Percentiles rank a stretch among this genome's conserved stretches.
Evolutionary conservation across 2,113 vertebrate species (phyloP).

Genomic region (Petaurus breviceps): DNA sequence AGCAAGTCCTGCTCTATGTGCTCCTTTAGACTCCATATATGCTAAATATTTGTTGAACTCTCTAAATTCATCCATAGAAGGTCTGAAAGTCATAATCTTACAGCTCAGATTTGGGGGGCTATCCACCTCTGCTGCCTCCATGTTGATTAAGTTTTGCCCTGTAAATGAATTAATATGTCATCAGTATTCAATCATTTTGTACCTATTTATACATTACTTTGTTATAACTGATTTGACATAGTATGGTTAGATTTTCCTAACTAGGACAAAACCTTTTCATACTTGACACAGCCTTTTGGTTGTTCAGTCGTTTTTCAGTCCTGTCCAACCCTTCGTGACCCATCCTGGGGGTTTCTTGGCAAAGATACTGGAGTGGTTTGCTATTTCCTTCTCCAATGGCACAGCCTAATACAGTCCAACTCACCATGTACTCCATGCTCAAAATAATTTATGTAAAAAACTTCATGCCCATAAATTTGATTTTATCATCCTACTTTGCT

Average conservation of each 20-base stretch:
- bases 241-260: neutral
- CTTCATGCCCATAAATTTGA: neutral
- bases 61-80: constrained; percentile 94
- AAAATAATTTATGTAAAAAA: neutral
- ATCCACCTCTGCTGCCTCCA: constrained; percentile 87
- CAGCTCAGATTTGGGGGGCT: constrained; percentile 92
- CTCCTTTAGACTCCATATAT: constrained; percentile 96
- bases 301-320: neutral
- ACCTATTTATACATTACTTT: neutral
- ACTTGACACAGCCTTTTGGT: neutral
- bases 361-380: neutral
- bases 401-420: neutral
- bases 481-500: neutral
- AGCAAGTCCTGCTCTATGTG: constrained; percentile 95
- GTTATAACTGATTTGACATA: neutral
- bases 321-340: neutral
- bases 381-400: neutral
- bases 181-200: constrained; percentile 23
- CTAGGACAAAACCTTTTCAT: neutral
- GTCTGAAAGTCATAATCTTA: constrained; percentile 98
- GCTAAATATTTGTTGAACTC: constrained; percentile 95
- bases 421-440: neutral
- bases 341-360: neutral
- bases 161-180: constrained; percentile 37
- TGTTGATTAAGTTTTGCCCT: constrained; percentile 79